Evolutionary conservation across 1,140 invertebrate genomes (phyloP), one percentile per base, ranked within the genome.

Genomic region (Drosophila sulfurigaster): DNA sequence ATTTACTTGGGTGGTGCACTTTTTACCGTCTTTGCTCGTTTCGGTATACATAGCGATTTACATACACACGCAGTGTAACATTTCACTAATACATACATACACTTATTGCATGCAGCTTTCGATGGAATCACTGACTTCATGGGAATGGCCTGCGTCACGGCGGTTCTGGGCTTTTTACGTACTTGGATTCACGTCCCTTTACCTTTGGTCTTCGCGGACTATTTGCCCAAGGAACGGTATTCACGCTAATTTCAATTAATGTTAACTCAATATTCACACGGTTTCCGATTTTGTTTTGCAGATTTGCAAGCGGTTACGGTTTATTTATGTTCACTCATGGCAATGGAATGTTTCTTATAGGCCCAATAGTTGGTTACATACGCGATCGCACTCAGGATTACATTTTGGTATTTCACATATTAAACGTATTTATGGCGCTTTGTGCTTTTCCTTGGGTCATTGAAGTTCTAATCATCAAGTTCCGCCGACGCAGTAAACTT

Each of bases 291-390:
- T 56, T 3, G 0, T 63, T 5, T 11, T 41, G 5, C 46, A 92
- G 91, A 77, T 94, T 96, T 38, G 94, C 95, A 1, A 94, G 95
- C 0, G 95, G 95, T 0, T 95, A 94, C 66, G 95, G 95, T 0
- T 82, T 95, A 6, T 95, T 95, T 71, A 95, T 95, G 94, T 93
- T 95, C 15, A 82, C 94, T 25, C 93, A 93, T 56, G 94, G 94
- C 15, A 91, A 94, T 60, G 80, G 91, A 4, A 91, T 91, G 79
- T 92, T 92, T 25, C 13, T 81, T 1, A 81, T 92, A 10, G 90
- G 91, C 0, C 91, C 91, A 1, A 74, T 92, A 41, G 81, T 92
- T 7, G 92, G 92, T 3, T 80, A 82, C 46, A 81, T 93, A 7
- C 85, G 90, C n/a, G 92, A 93, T 49, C 75, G 71, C 28, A 93